phyloP scores from a whole-genome alignment of 64 coral and sea anemone genomes.

The Montipora capricornis region DNA sequence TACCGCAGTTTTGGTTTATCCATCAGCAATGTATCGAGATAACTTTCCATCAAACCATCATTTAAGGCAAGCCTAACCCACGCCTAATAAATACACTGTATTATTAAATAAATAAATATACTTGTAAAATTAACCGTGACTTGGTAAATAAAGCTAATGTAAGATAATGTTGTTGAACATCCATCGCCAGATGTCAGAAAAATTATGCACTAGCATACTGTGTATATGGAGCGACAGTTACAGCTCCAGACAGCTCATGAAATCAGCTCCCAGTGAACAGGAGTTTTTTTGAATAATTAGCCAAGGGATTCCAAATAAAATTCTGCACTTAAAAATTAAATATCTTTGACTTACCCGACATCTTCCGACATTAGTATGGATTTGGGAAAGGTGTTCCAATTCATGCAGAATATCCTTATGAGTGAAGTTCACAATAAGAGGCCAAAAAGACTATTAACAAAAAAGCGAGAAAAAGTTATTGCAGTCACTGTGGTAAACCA shows the following conservation, averaged over 20 bases:
- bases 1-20: conserved; percentile 90
- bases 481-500: too few species aligned
- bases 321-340: neutral
- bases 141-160: too few species aligned
- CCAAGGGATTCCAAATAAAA: too few species aligned
- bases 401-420: conserved; percentile 93
- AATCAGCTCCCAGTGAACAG: too few species aligned
- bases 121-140: too few species aligned
- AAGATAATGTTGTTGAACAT: too few species aligned
- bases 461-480: neutral
- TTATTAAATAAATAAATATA: neutral
- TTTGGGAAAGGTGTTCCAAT: conserved; percentile 88
- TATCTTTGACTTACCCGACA: conserved; percentile 71
- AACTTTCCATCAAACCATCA: conserved; percentile 98
- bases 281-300: too few species aligned
- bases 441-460: conserved; percentile 86
- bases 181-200: too few species aligned
- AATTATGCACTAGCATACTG: too few species aligned
- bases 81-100: conserved; percentile 55
- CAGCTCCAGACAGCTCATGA: too few species aligned
- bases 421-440: conserved; percentile 75
- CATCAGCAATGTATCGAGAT: conserved; percentile 89
- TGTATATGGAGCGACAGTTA: too few species aligned
- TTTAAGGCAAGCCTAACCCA: conserved; percentile 96
- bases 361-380: conserved; percentile 83